These are phyloP conservation scores for Rhodeus uyekii DNA, from an alignment of 2,797 vertebrate species.

Conservation along the genomic window DNA sequence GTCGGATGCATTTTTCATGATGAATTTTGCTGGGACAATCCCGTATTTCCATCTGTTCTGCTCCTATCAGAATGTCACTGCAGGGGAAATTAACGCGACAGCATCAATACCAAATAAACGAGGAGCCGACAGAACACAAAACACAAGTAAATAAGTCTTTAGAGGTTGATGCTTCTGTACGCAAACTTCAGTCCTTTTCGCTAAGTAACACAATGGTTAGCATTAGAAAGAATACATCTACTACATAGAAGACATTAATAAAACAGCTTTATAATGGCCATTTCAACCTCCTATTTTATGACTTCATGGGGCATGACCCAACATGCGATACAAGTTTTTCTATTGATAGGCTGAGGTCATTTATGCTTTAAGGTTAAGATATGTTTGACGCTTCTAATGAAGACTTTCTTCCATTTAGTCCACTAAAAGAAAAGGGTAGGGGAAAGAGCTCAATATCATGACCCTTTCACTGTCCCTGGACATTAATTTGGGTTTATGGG, in stretches of 20 bases:
- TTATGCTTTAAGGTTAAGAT: slow-evolving; percentile 57
- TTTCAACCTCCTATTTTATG: slow-evolving; percentile 61
- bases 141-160: slow-evolving; percentile 67
- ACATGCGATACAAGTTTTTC: slow-evolving; percentile 59
- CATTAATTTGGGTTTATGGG: slow-evolving; percentile 45
- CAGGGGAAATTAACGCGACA: slow-evolving; percentile 87
- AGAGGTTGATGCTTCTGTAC: slow-evolving; percentile 59
- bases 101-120: slow-evolving; percentile 81
- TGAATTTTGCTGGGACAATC: slow-evolving; percentile 97
- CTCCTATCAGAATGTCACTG: slow-evolving; percentile 92
- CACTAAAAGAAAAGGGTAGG: slow-evolving; percentile 54
- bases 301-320: slow-evolving; percentile 52
- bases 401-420: slow-evolving; percentile 62
- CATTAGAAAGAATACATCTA: slow-evolving; percentile 44
- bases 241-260: slow-evolving; percentile 51
- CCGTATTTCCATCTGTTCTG: slow-evolving; percentile 96
- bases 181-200: slow-evolving; percentile 54
- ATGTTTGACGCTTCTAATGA: slow-evolving; percentile 64
- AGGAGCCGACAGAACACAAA: slow-evolving; percentile 72
- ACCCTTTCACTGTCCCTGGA: slow-evolving; percentile 44
- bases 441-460: slow-evolving; percentile 55
- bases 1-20: slow-evolving; percentile 99
- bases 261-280: slow-evolving; percentile 51
- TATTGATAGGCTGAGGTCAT: slow-evolving; percentile 63
- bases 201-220: slow-evolving; percentile 55